Evolutionary conservation across 2,797 vertebrate species (phyloP).

Genomic region (Lophius americanus): DNA sequence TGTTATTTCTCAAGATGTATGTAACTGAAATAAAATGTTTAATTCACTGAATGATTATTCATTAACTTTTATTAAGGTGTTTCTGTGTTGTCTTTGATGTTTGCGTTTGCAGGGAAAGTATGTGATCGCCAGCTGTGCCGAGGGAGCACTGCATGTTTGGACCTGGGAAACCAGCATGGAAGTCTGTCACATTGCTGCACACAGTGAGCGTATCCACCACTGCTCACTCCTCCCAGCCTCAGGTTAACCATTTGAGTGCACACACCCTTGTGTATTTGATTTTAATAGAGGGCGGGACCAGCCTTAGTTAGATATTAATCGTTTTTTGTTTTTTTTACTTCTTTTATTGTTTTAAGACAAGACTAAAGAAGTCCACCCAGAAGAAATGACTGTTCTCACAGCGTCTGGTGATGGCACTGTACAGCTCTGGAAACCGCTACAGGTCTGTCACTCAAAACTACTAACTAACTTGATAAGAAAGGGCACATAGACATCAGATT

Average conservation of each 20-base stretch:
- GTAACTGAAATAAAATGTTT: no score
- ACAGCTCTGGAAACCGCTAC: constrained; percentile 86
- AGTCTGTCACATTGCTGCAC: constrained; percentile 85
- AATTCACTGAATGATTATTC: no score
- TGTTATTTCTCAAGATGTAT: no score
- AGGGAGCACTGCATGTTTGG: constrained; percentile 87
- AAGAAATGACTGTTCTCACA: constrained; percentile 80
- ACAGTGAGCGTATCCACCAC: constrained; percentile 79
- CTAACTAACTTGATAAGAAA: not conserved
- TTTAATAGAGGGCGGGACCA: not conserved
- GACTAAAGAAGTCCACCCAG: constrained; percentile 41
- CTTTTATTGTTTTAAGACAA: constrained; percentile 43
- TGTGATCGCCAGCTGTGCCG: constrained; percentile 79
- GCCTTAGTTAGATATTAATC: not conserved
- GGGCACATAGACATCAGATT: no score
- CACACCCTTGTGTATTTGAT: no score
- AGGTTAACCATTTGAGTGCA: constrained; percentile 27
- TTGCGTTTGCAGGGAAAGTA: constrained; percentile 74
- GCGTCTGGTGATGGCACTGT: constrained; percentile 85
- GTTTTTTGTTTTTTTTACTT: not conserved
- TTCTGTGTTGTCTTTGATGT: not conserved
- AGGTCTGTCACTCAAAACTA: constrained; percentile 69
- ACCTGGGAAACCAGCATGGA: constrained; percentile 78
- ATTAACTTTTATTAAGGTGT: no score
- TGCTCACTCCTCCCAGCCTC: constrained; percentile 67